phyloP scores from a whole-genome alignment of 2,888 invertebrate genomes.

The Eupithecia tripunctaria region DNA sequence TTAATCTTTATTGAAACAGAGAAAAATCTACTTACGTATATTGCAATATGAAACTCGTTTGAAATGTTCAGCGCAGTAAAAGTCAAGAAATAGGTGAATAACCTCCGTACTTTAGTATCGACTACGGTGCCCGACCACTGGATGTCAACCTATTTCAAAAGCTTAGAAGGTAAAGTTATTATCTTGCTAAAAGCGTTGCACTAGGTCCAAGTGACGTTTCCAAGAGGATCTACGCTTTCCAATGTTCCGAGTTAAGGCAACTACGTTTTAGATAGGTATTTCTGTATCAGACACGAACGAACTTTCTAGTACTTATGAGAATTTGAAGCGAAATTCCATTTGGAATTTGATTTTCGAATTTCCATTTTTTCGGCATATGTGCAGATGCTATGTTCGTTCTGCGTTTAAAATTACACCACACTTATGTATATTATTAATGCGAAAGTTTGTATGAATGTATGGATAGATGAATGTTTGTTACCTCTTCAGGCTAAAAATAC shows the following conservation, averaged over 20 bases:
- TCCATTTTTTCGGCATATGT: no score
- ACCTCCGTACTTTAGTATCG: not conserved
- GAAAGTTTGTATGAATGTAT: no score
- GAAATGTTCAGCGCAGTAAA: not conserved
- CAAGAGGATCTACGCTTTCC: constrained; percentile 21
- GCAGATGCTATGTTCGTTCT: not conserved
- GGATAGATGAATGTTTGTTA: no score
- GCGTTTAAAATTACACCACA: not conserved
- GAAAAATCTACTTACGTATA: not conserved
- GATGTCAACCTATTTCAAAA: constrained; percentile 32
- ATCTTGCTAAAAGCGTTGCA: constrained; percentile 34
- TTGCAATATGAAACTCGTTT: not conserved
- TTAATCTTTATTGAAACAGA: not conserved
- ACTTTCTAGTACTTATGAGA: not conserved
- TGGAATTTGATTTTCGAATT: not conserved
- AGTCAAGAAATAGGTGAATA: not conserved
- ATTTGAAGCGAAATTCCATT: not conserved
- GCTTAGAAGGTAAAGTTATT: constrained; percentile 37
- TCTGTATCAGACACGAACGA: not conserved
- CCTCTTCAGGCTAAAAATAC: no score
- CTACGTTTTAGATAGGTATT: not conserved
- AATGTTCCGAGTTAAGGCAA: constrained; percentile 15
- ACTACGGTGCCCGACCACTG: not conserved
- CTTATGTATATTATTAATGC: no score
- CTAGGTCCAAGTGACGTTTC: constrained; percentile 41